Evolutionary conservation across 2,888 invertebrate species (phyloP).

Genomic region (Formica aserva): DNA sequence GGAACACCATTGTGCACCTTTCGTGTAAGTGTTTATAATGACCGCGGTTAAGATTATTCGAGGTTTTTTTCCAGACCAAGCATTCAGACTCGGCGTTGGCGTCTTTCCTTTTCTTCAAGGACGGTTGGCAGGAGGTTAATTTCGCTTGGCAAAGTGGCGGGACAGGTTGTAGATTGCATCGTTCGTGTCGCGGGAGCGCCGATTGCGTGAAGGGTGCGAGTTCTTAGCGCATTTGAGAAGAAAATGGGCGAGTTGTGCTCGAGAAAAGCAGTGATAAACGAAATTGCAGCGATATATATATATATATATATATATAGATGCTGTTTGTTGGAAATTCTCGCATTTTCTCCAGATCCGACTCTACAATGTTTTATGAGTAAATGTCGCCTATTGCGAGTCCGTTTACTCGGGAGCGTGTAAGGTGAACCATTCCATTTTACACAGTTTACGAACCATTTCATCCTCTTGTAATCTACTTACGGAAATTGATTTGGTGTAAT

Average conservation of each 20-base stretch:
- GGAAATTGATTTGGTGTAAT: constrained; percentile 50
- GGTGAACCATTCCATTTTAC: constrained; percentile 20
- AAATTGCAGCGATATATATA: constrained; percentile 5
- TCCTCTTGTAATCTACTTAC: constrained; percentile 43
- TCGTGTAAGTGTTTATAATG: constrained; percentile 45
- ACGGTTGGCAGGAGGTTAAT: constrained; percentile 67
- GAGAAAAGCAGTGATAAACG: constrained; percentile 11
- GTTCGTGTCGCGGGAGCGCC: constrained; percentile 62
- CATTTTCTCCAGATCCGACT: constrained; percentile 2
- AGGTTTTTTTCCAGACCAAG: constrained; percentile 20
- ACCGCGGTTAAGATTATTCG: constrained; percentile 39
- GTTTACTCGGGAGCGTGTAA: constrained; percentile 21
- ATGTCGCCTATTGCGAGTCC: not conserved
- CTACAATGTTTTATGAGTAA: constrained; percentile 14
- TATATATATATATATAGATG: not conserved
- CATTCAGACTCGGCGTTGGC: constrained; percentile 5
- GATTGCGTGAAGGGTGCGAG: constrained; percentile 19
- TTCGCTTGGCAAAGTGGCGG: constrained; percentile 52
- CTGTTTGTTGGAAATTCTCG: constrained; percentile 36
- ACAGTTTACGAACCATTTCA: constrained; percentile 10
- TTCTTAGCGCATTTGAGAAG: constrained; percentile 13
- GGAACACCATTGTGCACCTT: constrained; percentile 33
- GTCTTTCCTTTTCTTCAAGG: constrained; percentile 2
- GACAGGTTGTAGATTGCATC: constrained; percentile 65
- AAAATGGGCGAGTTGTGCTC: not conserved